A percentile compares a stretch with the other conserved stretches of the same genome.
phyloP scores from a whole-genome alignment of 2,113 vertebrate species.

The Sander vitreus region DNA sequence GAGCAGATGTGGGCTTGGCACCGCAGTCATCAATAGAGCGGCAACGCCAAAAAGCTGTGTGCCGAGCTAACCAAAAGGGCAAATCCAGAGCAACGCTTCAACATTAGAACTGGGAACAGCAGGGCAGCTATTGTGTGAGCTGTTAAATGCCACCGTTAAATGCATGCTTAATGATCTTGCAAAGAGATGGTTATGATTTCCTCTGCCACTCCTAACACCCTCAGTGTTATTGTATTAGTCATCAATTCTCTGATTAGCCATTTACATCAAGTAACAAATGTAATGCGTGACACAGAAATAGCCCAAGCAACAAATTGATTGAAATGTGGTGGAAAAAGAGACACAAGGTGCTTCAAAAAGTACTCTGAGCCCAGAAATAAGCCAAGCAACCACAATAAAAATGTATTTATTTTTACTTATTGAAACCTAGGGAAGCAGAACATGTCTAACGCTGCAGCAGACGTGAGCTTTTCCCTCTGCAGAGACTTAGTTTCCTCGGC shows the following conservation, averaged over 20 bases:
- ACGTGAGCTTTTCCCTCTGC: neutral
- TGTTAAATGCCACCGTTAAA: slow-evolving; percentile 20
- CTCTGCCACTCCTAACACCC: slow-evolving; percentile 20
- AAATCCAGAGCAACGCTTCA: slow-evolving; percentile 11
- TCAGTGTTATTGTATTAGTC: slow-evolving; percentile 5
- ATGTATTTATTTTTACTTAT: neutral
- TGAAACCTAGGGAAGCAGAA: slow-evolving; percentile 6
- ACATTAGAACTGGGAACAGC: slow-evolving; percentile 24
- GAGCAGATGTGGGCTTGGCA: slow-evolving; percentile 39
- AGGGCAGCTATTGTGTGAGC: slow-evolving; percentile 24
- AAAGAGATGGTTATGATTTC: slow-evolving; percentile 14
- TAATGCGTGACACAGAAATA: neutral
- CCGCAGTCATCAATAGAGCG: neutral
- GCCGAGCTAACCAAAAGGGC: neutral
- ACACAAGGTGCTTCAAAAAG: neutral
- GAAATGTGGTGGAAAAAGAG: neutral
- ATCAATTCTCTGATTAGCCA: slow-evolving; percentile 2
- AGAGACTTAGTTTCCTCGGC: neutral
- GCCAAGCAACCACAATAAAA: slow-evolving; percentile 9
- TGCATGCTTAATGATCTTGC: slow-evolving; percentile 11
- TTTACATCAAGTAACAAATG: slow-evolving; percentile 4
- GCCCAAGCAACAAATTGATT: neutral
- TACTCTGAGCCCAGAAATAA: neutral
- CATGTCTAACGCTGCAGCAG: neutral
- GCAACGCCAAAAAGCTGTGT: neutral